Evolutionary conservation across 92 coral and sea anemone genomes (phyloP), one percentile per base, ranked within the genome.

Genomic region (Siderastrea siderea): DNA sequence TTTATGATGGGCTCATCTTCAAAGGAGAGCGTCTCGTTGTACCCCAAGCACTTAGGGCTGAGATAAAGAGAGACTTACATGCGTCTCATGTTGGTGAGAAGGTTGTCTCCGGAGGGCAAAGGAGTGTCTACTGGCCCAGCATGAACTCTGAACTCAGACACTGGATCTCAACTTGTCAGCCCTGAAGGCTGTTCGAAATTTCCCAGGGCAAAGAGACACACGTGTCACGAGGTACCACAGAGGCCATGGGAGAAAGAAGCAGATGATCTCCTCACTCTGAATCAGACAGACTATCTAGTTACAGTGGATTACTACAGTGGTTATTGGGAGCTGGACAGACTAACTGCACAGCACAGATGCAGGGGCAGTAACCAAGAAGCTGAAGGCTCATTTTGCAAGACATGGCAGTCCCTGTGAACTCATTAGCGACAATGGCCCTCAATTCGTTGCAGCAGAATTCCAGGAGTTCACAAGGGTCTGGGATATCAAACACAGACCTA

Each of bases 141-240:
- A 82, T 82, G 87, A 88, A 88, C 71, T 75, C 88, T 61, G 92
- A 88, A 61, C 62, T 88, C 44, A 74, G 77, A 19, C 92, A 88
- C 77, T 82, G 76, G 69, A 78, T 47, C 83, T 55, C 68, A 5
- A 66, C 71, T 16, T 82, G 88, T 58, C 67, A 82, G 58, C 86
- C 84, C 2, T 82, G 88, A 68, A 77, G 75, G 1, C 79, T 67
- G 84, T 72, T 82, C 72, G 84, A 84, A 38, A 57, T 69, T 5
- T 70, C 84, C 1, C 88, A 77, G 3, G 79, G 84, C 47, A 84
- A 89, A 17, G 84, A 83, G 51, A 83, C 88, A 19, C 72, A 70
- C 53, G 89, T 55, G 73, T 52, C 78, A 88, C 9, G 91, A 81
- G 12, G 62, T 44, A 43, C 74, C 53, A 14, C 78, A 50, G 61